Conservation (phyloP, 2,888 invertebrate species). For the Creontiades dilutus region DNA sequence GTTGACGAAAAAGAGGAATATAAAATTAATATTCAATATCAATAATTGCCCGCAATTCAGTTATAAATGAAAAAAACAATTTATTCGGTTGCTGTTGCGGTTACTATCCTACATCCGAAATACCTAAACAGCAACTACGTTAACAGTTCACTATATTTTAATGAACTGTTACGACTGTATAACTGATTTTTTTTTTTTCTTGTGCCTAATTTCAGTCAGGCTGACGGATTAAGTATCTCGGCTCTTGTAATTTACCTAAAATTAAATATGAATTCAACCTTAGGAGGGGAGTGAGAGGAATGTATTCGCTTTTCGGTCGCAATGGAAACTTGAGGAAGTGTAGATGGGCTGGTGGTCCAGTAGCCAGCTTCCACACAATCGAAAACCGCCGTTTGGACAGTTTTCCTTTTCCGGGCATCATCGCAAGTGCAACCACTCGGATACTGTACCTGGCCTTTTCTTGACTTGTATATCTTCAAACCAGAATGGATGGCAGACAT, state of each 20-base stretch:
- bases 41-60: too few species aligned
- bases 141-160: too few species aligned
- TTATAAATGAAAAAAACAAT: too few species aligned
- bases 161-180: too few species aligned
- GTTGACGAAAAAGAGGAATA: too few species aligned
- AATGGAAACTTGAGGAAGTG: constrained; percentile 43
- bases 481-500: constrained; percentile 70
- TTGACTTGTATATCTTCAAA: constrained; percentile 69
- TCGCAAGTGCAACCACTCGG: constrained; percentile 22
- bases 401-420: constrained; percentile 5
- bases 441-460: constrained; percentile 58
- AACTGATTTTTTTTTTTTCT: too few species aligned
- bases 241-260: not conserved
- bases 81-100: too few species aligned
- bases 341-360: constrained; percentile 55
- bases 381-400: constrained; percentile 34
- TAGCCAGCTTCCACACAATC: constrained; percentile 52
- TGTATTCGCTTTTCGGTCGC: constrained; percentile 24
- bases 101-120: too few species aligned
- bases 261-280: constrained; percentile 1
- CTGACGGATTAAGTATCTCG: not conserved
- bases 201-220: too few species aligned
- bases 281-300: constrained; percentile 9
- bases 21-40: too few species aligned
- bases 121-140: too few species aligned